phyloP scores from a whole-genome alignment of 2,888 invertebrate species.

The Patella pellucida region DNA sequence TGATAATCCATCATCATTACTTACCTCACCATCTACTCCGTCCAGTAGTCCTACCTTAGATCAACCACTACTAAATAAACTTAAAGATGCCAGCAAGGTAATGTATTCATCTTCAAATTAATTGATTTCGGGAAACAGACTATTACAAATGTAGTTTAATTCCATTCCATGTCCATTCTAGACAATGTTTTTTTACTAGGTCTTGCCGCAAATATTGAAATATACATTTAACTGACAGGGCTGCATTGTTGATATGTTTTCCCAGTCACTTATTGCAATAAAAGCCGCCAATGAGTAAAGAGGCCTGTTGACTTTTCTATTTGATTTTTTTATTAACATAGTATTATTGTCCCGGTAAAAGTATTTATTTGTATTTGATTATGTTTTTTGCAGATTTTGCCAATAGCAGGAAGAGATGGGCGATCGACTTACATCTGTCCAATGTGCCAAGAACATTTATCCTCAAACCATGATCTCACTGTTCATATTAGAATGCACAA shows the following conservation, averaged over 20 bases:
- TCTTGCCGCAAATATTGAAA: too few relatives aligned
- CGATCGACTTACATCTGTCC: slow-evolving; percentile 75
- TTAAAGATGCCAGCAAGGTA: slow-evolving; percentile 7
- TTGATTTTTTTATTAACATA: neutral
- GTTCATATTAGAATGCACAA: slow-evolving; percentile 77
- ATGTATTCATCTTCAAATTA: neutral
- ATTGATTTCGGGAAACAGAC: too few relatives aligned
- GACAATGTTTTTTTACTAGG: too few relatives aligned
- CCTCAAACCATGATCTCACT: slow-evolving; percentile 79
- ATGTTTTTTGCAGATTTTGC: slow-evolving; percentile 60
- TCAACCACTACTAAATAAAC: neutral
- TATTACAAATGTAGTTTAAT: too few relatives aligned
- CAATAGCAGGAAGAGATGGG: slow-evolving; percentile 58
- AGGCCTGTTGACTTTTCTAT: too few relatives aligned
- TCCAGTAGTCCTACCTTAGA: slow-evolving; percentile 9
- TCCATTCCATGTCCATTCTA: too few relatives aligned
- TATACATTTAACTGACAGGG: too few relatives aligned
- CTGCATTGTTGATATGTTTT: too few relatives aligned
- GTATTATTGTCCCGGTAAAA: neutral
- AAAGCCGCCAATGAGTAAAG: too few relatives aligned
- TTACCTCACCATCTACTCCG: slow-evolving; percentile 9
- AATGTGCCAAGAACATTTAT: slow-evolving; percentile 77
- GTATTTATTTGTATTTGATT: slow-evolving; percentile 1
- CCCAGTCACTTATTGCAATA: too few relatives aligned
- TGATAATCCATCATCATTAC: neutral